phyloP scores from a whole-genome alignment of 2,797 vertebrate species.

The Euphonia xanthogaster region DNA sequence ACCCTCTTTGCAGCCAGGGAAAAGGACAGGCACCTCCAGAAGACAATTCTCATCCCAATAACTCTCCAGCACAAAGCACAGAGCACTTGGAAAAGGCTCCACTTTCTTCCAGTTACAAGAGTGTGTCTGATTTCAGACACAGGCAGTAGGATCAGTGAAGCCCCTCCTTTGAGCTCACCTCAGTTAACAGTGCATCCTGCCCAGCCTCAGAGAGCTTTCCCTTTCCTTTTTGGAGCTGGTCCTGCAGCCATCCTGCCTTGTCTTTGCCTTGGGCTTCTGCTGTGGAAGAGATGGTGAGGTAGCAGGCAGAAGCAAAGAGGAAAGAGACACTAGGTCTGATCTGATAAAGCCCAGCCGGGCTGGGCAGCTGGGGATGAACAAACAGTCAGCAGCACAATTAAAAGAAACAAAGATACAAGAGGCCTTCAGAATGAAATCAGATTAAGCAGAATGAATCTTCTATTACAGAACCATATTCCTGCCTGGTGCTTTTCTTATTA shows the following conservation, averaged over 20 bases:
- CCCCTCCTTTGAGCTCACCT: background rate
- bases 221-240: background rate
- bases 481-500: background rate
- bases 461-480: background rate
- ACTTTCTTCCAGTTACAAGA: background rate
- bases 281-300: fast-evolving
- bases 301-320: background rate
- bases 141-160: fast-evolving
- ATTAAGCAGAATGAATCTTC: background rate
- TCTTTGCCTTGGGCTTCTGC: fast-evolving
- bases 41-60: background rate
- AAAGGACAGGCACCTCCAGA: background rate
- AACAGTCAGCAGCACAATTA: background rate
- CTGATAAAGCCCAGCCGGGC: background rate
- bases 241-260: background rate
- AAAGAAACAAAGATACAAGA: background rate
- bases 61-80: background rate
- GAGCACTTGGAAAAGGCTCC: background rate
- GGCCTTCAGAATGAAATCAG: background rate
- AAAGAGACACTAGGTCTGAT: background rate
- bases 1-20: background rate
- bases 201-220: background rate
- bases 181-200: background rate
- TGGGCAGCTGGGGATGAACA: background rate
- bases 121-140: background rate